Evolutionary conservation across 2,888 invertebrate species (phyloP).

Genomic region (Melangyna quadrimaculata): DNA sequence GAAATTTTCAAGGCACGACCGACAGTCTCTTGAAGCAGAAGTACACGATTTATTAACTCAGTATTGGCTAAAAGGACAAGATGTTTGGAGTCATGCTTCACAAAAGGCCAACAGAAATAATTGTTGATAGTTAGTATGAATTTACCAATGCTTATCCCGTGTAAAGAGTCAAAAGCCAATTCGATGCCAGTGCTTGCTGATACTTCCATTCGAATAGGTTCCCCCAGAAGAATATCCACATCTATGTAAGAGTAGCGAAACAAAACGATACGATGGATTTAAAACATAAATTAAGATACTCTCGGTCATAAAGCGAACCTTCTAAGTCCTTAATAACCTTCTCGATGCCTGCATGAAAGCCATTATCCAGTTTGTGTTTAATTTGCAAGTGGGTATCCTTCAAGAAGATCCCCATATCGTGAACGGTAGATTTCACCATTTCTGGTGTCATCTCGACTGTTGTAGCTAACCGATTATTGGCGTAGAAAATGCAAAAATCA

Average conservation of each 20-base stretch:
- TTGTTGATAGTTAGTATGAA: not conserved
- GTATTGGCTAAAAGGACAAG: constrained; percentile 76
- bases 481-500: constrained; percentile 84
- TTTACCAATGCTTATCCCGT: constrained; percentile 87
- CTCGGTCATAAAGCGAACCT: constrained; percentile 81
- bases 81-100: constrained; percentile 1
- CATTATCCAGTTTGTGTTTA: constrained; percentile 83
- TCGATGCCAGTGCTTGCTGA: constrained; percentile 89
- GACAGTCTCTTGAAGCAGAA: constrained; percentile 80
- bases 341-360: constrained; percentile 84
- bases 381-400: constrained; percentile 85
- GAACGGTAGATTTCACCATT: constrained; percentile 83
- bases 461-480: constrained; percentile 84
- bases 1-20: constrained; percentile 80
- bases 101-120: constrained; percentile 56
- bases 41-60: constrained; percentile 80
- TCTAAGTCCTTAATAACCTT: constrained; percentile 85
- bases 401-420: constrained; percentile 84
- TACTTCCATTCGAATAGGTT: constrained; percentile 89
- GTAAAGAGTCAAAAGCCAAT: constrained; percentile 87
- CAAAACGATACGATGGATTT: not conserved
- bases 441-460: constrained; percentile 83
- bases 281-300: constrained; percentile 49
- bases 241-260: too few species aligned
- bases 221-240: constrained; percentile 87